A percentile compares a stretch with the other conserved stretches of the same genome.
phyloP scores from a whole-genome alignment of 2,797 vertebrate genomes.

The Gorsachius magnificus region DNA sequence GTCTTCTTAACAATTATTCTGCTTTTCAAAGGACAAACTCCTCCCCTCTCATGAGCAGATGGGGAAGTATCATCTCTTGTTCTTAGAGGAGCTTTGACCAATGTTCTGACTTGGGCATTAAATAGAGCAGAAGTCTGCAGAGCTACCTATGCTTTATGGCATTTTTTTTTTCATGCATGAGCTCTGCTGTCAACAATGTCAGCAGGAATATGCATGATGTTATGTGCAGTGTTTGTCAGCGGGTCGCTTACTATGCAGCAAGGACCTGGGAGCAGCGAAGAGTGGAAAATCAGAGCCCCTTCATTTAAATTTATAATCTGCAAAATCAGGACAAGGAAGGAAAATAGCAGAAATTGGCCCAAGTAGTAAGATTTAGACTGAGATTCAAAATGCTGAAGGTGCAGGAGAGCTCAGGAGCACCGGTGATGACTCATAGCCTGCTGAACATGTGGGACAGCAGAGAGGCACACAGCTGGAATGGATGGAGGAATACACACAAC shows the following conservation, averaged over 20 bases:
- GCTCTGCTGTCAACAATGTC: conserved; percentile 54
- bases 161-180: conserved; percentile 50
- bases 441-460: not conserved
- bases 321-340: not conserved
- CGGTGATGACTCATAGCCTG: not conserved
- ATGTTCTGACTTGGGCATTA: conserved; percentile 30
- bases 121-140: conserved; percentile 61
- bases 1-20: conserved; percentile 30
- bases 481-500: not conserved
- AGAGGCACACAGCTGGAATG: not conserved
- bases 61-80: conserved; percentile 34
- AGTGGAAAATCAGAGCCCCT: conserved; percentile 41
- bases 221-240: conserved; percentile 24
- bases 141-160: conserved; percentile 48
- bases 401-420: not conserved
- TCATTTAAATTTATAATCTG: conserved; percentile 54
- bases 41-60: conserved; percentile 11
- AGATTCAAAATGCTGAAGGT: not conserved
- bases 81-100: conserved; percentile 45
- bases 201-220: conserved; percentile 51
- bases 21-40: conserved; percentile 32
- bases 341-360: not conserved
- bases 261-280: not conserved
- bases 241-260: conserved; percentile 46
- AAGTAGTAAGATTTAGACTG: not conserved